Conservation (phyloP, 2,113 vertebrate species). For the Mixornis gularis region DNA sequence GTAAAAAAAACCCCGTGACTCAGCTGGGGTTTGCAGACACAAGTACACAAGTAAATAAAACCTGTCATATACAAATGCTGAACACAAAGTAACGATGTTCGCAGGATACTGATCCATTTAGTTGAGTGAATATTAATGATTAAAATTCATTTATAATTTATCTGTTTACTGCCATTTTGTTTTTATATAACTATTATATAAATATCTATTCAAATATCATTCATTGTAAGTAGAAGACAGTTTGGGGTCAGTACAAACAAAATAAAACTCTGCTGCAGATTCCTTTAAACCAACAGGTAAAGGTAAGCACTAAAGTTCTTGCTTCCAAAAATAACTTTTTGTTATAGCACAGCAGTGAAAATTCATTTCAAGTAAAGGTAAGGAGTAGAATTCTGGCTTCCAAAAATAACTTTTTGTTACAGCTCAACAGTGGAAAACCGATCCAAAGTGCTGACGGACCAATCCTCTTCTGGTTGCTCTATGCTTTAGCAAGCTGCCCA, state of each 20-base stretch:
- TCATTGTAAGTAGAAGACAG: background rate
- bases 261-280: background rate
- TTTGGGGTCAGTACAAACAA: background rate
- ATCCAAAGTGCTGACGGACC: background rate
- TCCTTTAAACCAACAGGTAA: background rate
- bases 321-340: background rate
- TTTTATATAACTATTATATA: constrained; percentile 15
- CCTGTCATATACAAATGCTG: background rate
- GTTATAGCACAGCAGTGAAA: background rate
- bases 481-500: background rate
- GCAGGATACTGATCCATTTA: background rate
- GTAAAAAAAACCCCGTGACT: background rate
- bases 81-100: background rate
- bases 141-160: constrained; percentile 46
- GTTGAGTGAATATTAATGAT: constrained; percentile 45
- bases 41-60: background rate
- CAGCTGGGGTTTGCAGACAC: background rate
- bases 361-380: background rate
- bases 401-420: background rate
- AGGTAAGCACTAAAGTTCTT: background rate
- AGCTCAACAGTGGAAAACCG: background rate
- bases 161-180: background rate
- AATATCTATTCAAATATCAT: background rate
- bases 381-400: background rate
- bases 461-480: background rate